phyloP scores from a whole-genome alignment of 2,888 invertebrate genomes.

The Uropetala carovei region DNA sequence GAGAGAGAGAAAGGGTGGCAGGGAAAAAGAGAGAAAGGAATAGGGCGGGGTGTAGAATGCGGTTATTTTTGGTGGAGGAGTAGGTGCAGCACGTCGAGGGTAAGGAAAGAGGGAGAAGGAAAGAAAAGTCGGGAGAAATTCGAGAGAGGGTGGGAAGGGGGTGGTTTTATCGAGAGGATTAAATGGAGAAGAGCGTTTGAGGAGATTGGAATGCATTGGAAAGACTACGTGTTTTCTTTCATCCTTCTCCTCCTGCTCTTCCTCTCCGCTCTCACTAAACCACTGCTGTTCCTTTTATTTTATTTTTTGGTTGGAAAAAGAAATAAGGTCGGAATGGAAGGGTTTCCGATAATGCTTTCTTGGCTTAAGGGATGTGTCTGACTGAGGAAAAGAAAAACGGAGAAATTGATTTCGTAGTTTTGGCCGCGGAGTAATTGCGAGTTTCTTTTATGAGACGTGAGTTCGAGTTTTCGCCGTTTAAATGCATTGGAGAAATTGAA shows the following conservation, averaged over 20 bases:
- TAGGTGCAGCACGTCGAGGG: not conserved
- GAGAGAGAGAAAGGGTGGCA: no score
- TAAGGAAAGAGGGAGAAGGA: not conserved
- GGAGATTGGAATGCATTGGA: conserved; percentile 38
- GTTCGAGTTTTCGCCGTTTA: not conserved
- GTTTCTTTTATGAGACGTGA: not conserved
- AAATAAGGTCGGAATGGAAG: not conserved
- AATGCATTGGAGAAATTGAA: not conserved
- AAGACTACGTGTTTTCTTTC: conserved; percentile 23
- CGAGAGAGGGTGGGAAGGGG: not conserved
- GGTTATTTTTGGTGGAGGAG: not conserved
- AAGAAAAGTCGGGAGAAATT: not conserved
- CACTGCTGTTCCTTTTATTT: not conserved
- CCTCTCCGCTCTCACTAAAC: not conserved
- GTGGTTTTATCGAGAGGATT: not conserved
- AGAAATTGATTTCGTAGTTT: conserved; percentile 25
- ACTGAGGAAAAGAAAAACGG: not conserved
- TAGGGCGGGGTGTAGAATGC: not conserved
- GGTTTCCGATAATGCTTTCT: conserved; percentile 23
- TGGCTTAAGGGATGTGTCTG: conserved; percentile 9
- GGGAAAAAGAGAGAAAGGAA: not conserved
- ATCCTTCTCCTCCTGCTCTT: not conserved
- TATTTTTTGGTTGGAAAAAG: not conserved
- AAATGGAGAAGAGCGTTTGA: not conserved
- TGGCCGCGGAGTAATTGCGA: conserved; percentile 15